phyloP scores from a whole-genome alignment of 2,888 invertebrate genomes.

The Sclerodermus sp. region DNA sequence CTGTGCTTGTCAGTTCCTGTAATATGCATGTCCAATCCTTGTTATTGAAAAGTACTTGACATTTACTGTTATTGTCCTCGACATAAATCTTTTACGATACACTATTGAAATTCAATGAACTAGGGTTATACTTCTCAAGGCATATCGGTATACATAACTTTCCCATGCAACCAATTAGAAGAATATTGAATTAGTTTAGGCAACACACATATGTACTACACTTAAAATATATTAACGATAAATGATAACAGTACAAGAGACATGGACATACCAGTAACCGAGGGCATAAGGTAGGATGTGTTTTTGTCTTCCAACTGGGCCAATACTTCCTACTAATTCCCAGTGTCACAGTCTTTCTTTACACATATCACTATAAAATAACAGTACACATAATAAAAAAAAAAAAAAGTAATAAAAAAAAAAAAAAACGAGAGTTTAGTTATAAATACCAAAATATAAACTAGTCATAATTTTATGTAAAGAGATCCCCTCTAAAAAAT shows the following conservation, averaged over 20 bases:
- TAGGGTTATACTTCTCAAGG: conserved; percentile 14
- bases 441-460: too few relatives aligned
- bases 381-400: conserved; percentile 4
- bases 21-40: conserved; percentile 27
- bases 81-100: conserved; percentile 6
- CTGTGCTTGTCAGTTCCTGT: conserved; percentile 29
- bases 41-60: conserved; percentile 16
- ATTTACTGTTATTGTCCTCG: conserved; percentile 11
- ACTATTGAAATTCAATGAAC: neutral
- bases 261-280: conserved; percentile 45
- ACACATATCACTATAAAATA: conserved; percentile 42
- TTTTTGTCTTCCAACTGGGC: conserved; percentile 25
- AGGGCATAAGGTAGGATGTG: conserved; percentile 47
- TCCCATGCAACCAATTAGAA: neutral
- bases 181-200: neutral
- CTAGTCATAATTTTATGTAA: neutral
- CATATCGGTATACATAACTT: neutral
- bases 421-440: too few relatives aligned
- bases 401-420: too few relatives aligned
- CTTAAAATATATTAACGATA: neutral
- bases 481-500: neutral
- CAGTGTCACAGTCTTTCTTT: conserved; percentile 31
- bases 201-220: neutral
- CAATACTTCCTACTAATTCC: conserved; percentile 27
- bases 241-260: too few relatives aligned